A percentile compares a stretch with the other conserved stretches of the same genome.
Conservation (phyloP, 2,113 vertebrate species). For the Nesoenas mayeri region DNA sequence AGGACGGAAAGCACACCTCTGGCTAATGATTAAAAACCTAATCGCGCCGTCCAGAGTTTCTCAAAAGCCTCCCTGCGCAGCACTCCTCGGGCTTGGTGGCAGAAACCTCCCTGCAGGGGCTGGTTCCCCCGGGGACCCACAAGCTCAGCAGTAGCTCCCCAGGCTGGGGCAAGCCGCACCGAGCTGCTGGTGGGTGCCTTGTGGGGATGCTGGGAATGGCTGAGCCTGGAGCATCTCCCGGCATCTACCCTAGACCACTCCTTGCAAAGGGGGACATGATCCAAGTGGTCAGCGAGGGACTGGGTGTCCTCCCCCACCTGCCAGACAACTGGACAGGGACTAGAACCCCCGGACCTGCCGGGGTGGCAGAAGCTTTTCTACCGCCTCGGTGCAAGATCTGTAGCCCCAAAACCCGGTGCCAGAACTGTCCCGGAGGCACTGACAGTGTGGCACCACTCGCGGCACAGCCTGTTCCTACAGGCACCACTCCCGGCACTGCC, state of each 20-base stretch:
- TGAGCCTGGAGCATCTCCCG: not conserved
- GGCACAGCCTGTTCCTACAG: not conserved
- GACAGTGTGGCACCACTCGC: not conserved
- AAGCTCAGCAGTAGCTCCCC: not conserved
- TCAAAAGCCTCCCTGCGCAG: not conserved
- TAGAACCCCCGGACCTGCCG: not conserved
- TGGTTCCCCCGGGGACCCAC: rapidly evolving
- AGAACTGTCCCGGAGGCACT: not conserved
- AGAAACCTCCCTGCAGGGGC: not conserved
- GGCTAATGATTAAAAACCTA: slow-evolving; percentile 53
- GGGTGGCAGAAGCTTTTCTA: not conserved
- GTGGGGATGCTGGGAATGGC: not conserved
- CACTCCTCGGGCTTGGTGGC: not conserved
- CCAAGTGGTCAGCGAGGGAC: not conserved
- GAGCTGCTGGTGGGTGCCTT: not conserved
- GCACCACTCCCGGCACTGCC: not conserved
- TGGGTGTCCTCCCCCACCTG: not conserved
- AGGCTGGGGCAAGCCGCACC: not conserved
- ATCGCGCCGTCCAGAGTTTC: not conserved
- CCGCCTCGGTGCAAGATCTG: rapidly evolving
- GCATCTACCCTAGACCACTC: rapidly evolving
- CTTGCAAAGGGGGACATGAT: rapidly evolving
- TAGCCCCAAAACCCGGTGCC: rapidly evolving
- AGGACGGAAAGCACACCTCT: not conserved
- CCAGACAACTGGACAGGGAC: not conserved